Percentiles rank a stretch among this genome's conserved stretches.
phyloP scores from a whole-genome alignment of 2,797 vertebrate genomes.

The Crocodylus rhombifer region DNA sequence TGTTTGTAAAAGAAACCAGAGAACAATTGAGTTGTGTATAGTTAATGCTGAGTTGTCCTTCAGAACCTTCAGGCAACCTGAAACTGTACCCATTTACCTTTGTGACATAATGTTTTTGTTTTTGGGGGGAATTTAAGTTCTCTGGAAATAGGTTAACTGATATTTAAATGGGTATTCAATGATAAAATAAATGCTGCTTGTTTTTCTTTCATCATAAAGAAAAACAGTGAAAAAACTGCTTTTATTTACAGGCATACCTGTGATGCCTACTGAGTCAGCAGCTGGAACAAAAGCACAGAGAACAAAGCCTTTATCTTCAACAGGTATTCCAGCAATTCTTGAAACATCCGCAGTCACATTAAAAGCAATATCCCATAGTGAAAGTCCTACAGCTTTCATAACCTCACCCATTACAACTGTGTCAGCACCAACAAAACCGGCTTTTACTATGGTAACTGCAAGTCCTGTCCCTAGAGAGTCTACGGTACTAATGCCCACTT shows the following conservation, averaged over 20 bases:
- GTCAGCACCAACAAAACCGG: not conserved
- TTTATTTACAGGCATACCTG: constrained; percentile 78
- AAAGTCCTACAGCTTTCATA: not conserved
- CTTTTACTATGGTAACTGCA: not conserved
- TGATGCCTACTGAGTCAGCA: constrained; percentile 71
- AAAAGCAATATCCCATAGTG: constrained; percentile 30
- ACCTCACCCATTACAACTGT: not conserved
- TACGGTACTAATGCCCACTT: not conserved
- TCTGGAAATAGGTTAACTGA: not conserved
- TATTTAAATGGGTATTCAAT: not conserved
- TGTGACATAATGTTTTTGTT: not conserved
- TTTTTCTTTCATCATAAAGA: constrained; percentile 7
- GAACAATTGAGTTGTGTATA: not conserved
- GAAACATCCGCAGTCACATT: constrained; percentile 13
- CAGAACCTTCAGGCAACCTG: not conserved
- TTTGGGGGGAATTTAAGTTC: not conserved
- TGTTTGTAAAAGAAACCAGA: not conserved
- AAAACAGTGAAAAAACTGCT: constrained; percentile 8
- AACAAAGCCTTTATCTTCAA: constrained; percentile 32
- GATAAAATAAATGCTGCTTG: not conserved
- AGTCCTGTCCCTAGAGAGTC: not conserved
- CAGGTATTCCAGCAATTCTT: constrained; percentile 50
- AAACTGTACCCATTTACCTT: not conserved
- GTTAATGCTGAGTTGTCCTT: not conserved
- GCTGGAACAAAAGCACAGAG: constrained; percentile 3